Evolutionary conservation across 2,888 invertebrate genomes (phyloP).

Genomic region (Leptinotarsa peninsularis): DNA sequence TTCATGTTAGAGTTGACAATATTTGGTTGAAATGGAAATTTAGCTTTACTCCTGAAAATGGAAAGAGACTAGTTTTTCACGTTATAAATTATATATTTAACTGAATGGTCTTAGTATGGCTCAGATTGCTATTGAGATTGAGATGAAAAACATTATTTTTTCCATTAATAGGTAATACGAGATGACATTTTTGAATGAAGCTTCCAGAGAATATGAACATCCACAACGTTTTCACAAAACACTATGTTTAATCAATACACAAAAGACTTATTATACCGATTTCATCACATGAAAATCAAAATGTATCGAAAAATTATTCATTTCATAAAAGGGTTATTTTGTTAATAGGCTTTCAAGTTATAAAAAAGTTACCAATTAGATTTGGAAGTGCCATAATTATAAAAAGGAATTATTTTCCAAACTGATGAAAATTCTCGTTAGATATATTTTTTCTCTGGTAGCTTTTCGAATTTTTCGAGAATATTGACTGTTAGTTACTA

Average conservation of each 20-base stretch:
- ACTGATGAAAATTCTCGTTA: background rate
- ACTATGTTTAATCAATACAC: too few relatives aligned
- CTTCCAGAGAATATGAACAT: background rate
- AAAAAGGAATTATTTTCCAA: background rate
- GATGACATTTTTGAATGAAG: background rate
- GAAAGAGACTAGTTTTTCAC: constrained; percentile 9
- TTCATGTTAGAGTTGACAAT: constrained; percentile 50
- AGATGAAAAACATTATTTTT: constrained; percentile 24
- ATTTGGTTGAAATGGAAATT: constrained; percentile 33
- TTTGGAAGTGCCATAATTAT: background rate
- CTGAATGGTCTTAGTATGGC: constrained; percentile 27
- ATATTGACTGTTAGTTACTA: constrained; percentile 38
- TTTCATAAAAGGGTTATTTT: too few relatives aligned
- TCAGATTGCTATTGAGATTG: constrained; percentile 21
- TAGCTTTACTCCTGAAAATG: constrained; percentile 8
- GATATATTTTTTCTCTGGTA: constrained; percentile 1
- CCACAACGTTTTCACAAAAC: too few relatives aligned
- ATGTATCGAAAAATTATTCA: too few relatives aligned
- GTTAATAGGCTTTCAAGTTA: too few relatives aligned
- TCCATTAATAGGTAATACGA: constrained; percentile 29
- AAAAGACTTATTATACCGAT: too few relatives aligned
- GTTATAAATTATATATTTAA: constrained; percentile 20
- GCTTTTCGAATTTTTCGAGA: constrained; percentile 24
- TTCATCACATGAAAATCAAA: too few relatives aligned
- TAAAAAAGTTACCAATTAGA: too few relatives aligned